These are phyloP conservation scores for Epizoanthus scotinus DNA, from an alignment of 92 coral and sea anemone species.

Conservation along the genomic window DNA sequence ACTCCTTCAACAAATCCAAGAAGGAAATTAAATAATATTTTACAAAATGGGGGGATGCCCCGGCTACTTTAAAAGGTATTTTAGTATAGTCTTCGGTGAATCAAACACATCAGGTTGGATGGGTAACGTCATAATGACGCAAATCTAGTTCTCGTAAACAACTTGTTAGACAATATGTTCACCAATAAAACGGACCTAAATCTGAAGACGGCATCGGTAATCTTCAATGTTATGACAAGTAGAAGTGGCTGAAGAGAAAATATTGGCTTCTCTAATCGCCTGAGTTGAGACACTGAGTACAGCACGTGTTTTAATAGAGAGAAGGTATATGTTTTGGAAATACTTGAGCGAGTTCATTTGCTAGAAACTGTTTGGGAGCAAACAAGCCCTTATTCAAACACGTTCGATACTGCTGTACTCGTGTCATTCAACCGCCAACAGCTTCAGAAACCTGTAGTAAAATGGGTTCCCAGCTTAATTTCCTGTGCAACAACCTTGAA, in stretches of 20 bases:
- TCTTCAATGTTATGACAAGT: not conserved
- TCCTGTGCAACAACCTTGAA: not conserved
- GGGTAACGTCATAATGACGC: not conserved
- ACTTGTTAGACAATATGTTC: not conserved
- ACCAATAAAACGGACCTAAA: not conserved
- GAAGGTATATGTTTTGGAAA: not conserved
- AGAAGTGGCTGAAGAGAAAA: not conserved
- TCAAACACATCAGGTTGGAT: not conserved
- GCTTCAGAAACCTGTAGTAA: not conserved
- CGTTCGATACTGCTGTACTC: not conserved
- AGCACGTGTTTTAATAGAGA: too few species aligned
- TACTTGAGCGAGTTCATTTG: not conserved
- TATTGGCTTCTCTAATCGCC: too few species aligned
- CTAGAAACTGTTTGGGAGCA: not conserved
- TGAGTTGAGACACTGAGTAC: too few species aligned
- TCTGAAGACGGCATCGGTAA: not conserved
- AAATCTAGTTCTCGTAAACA: not conserved
- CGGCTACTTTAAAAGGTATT: not conserved
- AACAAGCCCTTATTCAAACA: not conserved
- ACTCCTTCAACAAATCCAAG: not conserved
- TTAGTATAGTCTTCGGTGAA: too few species aligned
- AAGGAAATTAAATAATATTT: not conserved
- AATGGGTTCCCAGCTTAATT: not conserved
- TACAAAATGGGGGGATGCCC: slow-evolving; percentile 5
- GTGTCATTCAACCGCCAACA: not conserved